These are phyloP conservation scores for Podotricha telesiphe DNA, from an alignment of 2,888 invertebrate species.

Conservation along the genomic window DNA sequence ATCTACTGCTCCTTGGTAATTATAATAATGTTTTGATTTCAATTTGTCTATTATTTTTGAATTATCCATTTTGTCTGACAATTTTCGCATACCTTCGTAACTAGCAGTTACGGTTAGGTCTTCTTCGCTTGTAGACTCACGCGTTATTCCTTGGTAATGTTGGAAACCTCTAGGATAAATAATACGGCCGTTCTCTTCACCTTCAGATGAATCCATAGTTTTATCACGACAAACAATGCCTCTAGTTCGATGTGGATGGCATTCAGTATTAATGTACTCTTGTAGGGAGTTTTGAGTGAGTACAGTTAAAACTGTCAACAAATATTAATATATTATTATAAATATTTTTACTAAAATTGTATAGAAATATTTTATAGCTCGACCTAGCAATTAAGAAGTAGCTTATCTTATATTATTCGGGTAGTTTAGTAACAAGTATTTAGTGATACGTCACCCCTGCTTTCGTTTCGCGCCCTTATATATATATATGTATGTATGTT, in stretches of 20 bases:
- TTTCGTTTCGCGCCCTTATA: too few relatives aligned
- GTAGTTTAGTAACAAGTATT: too few relatives aligned
- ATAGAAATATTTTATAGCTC: too few relatives aligned
- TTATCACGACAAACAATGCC: neutral
- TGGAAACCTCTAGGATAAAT: neutral
- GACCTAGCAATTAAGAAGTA: too few relatives aligned
- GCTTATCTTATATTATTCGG: too few relatives aligned
- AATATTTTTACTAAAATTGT: too few relatives aligned
- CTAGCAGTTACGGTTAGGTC: neutral
- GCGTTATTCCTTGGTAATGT: neutral
- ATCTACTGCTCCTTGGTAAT: neutral
- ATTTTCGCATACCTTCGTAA: slow-evolving; percentile 2
- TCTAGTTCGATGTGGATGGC: neutral
- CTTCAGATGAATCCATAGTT: neutral
- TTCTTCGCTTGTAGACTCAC: neutral
- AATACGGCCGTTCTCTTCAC: neutral
- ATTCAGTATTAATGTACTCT: neutral
- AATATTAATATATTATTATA: neutral
- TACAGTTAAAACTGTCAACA: neutral
- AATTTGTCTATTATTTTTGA: neutral
- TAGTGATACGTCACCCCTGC: too few relatives aligned
- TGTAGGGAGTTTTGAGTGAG: neutral
- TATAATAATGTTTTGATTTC: too few relatives aligned
- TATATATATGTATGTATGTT: too few relatives aligned
- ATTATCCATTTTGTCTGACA: neutral